Evolutionary conservation across 1,140 invertebrate genomes (phyloP).

Genomic region (Laodelphax striatellus): DNA sequence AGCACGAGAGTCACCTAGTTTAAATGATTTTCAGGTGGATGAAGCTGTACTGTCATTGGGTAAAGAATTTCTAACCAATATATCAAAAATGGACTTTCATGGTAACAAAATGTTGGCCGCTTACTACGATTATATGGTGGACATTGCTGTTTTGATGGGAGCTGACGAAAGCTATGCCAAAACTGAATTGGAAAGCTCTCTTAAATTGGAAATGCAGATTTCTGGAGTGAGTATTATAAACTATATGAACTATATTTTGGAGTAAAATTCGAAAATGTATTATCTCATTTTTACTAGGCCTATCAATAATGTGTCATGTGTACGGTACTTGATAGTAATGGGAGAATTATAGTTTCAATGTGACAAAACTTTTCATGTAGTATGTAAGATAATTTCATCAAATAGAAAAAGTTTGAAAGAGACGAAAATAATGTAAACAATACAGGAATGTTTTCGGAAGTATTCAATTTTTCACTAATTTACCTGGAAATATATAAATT

Average conservation of each 20-base stretch:
- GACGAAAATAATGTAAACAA: conserved; percentile 34
- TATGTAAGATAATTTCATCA: too few species aligned
- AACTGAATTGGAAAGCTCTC: conserved; percentile 61
- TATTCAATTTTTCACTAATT: too few species aligned
- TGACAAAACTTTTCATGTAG: too few species aligned
- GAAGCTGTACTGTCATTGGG: conserved; percentile 78
- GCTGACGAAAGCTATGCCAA: conserved; percentile 52
- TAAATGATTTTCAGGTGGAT: conserved; percentile 44
- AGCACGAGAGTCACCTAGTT: conserved; percentile 14
- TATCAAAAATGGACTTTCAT: conserved; percentile 28
- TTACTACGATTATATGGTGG: conserved; percentile 71
- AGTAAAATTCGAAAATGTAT: too few species aligned
- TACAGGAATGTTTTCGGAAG: too few species aligned
- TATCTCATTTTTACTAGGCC: too few species aligned
- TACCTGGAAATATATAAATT: too few species aligned
- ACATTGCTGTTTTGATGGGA: conserved; percentile 77
- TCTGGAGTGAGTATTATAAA: conserved; percentile 54
- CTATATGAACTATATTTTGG: too few species aligned
- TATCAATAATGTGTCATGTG: too few species aligned
- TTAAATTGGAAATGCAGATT: conserved; percentile 84
- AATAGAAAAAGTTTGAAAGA: too few species aligned
- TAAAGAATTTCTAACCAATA: conserved; percentile 60
- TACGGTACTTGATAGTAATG: too few species aligned
- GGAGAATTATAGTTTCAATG: too few species aligned
- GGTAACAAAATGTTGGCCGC: conserved; percentile 57